A percentile compares a stretch with the other conserved stretches of the same genome.
These are phyloP conservation scores for Agapetus fuscipes DNA, from an alignment of 2,888 invertebrate genomes.

Conservation along the genomic window DNA sequence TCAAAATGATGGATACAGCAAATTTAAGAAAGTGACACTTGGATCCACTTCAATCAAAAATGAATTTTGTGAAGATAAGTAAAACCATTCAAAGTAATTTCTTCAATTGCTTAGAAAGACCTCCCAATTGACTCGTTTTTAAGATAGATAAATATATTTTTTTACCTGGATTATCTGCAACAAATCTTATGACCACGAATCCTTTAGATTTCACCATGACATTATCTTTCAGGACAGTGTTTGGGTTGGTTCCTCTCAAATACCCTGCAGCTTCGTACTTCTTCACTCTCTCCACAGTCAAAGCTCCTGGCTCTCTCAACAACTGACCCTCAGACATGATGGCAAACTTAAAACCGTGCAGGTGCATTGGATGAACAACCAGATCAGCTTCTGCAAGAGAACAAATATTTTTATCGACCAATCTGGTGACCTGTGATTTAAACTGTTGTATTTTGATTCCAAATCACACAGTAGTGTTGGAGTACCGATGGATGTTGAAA, in stretches of 20 bases:
- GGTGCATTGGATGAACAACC: conserved; percentile 30
- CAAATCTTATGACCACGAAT: conserved; percentile 32
- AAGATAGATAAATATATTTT: too few species aligned
- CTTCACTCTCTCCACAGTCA: conserved; percentile 8
- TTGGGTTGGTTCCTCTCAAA: conserved; percentile 2
- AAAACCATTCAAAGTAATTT: too few species aligned
- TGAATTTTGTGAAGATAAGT: too few species aligned
- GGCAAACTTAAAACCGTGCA: conserved; percentile 31
- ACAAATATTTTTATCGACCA: too few species aligned
- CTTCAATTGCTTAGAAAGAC: too few species aligned
- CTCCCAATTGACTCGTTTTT: too few species aligned
- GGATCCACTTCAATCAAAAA: too few species aligned
- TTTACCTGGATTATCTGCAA: conserved; percentile 34
- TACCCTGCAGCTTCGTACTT: conserved; percentile 5
- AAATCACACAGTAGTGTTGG: too few species aligned
- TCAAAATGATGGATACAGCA: too few species aligned
- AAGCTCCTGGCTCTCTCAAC: background rate
- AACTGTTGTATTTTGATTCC: too few species aligned
- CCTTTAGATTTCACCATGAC: conserved; percentile 36
- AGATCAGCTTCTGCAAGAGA: conserved; percentile 3
- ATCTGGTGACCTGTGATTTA: background rate
- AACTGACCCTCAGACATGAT: conserved; percentile 25
- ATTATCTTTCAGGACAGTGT: conserved; percentile 33
- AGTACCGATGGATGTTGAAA: too few species aligned
- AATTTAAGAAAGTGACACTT: too few species aligned